Percentiles rank a stretch among this genome's conserved stretches.
These are phyloP conservation scores for Actias luna DNA, from an alignment of 2,888 invertebrate genomes.

Conservation along the genomic window DNA sequence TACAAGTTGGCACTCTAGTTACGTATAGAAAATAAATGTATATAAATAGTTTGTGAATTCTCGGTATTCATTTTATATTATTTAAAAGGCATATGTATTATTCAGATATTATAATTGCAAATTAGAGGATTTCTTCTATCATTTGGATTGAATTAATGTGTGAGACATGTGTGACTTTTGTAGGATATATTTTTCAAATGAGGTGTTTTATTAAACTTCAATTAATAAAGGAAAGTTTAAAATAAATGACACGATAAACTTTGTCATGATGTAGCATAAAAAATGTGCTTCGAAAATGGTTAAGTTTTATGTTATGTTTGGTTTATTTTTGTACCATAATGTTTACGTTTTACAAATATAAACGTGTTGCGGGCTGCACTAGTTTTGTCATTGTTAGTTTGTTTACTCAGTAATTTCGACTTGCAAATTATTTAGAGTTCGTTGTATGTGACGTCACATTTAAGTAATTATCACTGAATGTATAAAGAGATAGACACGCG, in stretches of 20 bases:
- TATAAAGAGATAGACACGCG: constrained; percentile 72
- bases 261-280: too few species aligned
- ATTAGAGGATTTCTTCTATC: too few species aligned
- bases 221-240: not conserved
- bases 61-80: too few species aligned
- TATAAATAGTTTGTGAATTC: too few species aligned
- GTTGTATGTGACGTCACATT: constrained; percentile 55
- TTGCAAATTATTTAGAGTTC: constrained; percentile 45
- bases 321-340: constrained; percentile 14
- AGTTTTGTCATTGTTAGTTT: constrained; percentile 41
- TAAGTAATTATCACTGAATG: constrained; percentile 63
- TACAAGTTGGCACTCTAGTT: too few species aligned
- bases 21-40: too few species aligned
- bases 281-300: not conserved
- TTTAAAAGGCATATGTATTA: too few species aligned
- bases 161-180: too few species aligned
- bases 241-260: not conserved
- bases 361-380: constrained; percentile 36
- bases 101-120: too few species aligned
- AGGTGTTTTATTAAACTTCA: not conserved
- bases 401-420: constrained; percentile 54
- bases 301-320: not conserved
- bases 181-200: not conserved
- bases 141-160: too few species aligned
- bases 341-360: constrained; percentile 4